phyloP scores from a whole-genome alignment of 2,888 invertebrate genomes.

The Microchrysa polita region DNA sequence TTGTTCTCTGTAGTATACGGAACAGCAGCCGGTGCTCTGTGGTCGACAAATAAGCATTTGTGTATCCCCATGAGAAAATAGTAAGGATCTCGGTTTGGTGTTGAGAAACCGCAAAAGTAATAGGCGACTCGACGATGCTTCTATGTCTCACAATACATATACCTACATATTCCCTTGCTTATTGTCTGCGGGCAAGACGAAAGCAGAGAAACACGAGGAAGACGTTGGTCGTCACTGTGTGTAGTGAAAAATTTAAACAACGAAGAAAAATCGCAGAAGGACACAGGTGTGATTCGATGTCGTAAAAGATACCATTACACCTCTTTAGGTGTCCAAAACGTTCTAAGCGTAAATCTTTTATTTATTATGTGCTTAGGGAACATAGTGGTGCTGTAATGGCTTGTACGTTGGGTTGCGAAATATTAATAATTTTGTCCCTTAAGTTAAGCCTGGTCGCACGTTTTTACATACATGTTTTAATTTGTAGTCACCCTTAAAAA shows the following conservation, averaged over 20 bases:
- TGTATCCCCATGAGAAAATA: background rate
- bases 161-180: background rate
- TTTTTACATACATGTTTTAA: too few species aligned
- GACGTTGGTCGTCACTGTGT: background rate
- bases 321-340: constrained; percentile 35
- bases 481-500: too few species aligned
- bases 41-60: background rate
- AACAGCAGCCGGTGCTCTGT: background rate
- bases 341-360: constrained; percentile 46
- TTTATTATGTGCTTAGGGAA: constrained; percentile 32
- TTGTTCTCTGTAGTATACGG: background rate
- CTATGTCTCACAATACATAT: background rate
- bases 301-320: constrained; percentile 48
- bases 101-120: constrained; percentile 9
- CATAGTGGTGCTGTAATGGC: too few species aligned
- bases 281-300: constrained; percentile 46
- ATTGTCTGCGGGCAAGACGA: background rate
- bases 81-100: background rate
- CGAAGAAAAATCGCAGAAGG: constrained; percentile 26
- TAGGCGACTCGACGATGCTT: background rate
- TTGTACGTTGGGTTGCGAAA: too few species aligned
- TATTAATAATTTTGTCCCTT: too few species aligned
- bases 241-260: constrained; percentile 12
- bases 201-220: background rate
- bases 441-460: too few species aligned